Conservation (phyloP, 1,140 invertebrate genomes). For the Neodiprion fabricii region DNA sequence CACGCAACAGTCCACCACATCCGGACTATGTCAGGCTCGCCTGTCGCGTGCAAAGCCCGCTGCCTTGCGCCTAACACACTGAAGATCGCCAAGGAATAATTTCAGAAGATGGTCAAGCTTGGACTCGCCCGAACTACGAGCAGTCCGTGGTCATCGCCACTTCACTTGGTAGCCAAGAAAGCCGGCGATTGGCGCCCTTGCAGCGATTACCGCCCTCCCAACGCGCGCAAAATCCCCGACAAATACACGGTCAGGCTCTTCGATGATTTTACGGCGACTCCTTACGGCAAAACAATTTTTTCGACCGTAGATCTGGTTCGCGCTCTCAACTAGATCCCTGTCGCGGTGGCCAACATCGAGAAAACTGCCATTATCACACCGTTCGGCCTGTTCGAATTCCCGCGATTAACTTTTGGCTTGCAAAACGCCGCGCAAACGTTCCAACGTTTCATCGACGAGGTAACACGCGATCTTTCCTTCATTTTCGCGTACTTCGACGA, state of each 20-base stretch:
- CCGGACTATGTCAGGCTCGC: constrained; percentile 37
- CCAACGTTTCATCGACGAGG: constrained; percentile 19
- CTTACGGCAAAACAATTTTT: constrained; percentile 49
- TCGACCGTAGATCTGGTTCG: constrained; percentile 51
- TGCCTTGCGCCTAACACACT: constrained; percentile 46
- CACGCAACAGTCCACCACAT: constrained; percentile 25
- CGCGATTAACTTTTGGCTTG: constrained; percentile 27
- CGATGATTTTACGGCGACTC: constrained; percentile 35
- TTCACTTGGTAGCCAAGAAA: constrained; percentile 54
- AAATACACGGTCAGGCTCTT: constrained; percentile 42
- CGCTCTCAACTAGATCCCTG: constrained; percentile 53
- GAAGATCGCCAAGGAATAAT: constrained; percentile 45
- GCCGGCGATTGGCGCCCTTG: constrained; percentile 54
- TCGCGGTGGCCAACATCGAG: constrained; percentile 26
- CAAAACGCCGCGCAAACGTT: constrained; percentile 27
- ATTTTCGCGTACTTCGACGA: constrained; percentile 39
- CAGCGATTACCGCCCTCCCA: constrained; percentile 37
- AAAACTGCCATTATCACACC: constrained; percentile 23
- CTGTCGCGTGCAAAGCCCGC: constrained; percentile 41
- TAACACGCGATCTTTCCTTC: constrained; percentile 13
- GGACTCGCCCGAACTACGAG: constrained; percentile 41
- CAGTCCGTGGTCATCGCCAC: constrained; percentile 43
- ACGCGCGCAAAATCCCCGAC: constrained; percentile 43
- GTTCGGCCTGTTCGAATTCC: constrained; percentile 18
- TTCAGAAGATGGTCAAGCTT: constrained; percentile 42